phyloP scores from a whole-genome alignment of 2,888 invertebrate species.

The Clunio marinus region DNA sequence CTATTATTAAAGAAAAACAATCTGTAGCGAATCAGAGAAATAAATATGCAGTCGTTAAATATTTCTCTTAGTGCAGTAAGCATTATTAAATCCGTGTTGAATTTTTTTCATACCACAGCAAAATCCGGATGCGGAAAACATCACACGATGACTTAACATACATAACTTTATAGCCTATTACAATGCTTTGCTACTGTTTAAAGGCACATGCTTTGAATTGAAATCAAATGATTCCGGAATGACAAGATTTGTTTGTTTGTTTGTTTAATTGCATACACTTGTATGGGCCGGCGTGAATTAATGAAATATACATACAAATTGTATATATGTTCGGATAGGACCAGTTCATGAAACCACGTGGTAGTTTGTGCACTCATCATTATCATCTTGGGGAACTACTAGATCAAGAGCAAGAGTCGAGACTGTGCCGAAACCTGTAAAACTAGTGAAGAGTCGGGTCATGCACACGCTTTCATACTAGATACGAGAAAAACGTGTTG shows the following conservation, averaged over 20 bases:
- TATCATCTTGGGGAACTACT: not conserved
- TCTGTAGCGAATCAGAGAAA: too few relatives aligned
- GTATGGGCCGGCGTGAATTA: not conserved
- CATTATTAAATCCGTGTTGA: too few relatives aligned
- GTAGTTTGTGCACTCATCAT: not conserved
- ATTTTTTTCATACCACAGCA: too few relatives aligned
- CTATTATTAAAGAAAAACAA: too few relatives aligned
- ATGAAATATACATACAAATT: too few relatives aligned
- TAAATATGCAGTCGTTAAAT: too few relatives aligned
- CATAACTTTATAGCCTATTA: too few relatives aligned
- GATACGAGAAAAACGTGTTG: constrained; percentile 9
- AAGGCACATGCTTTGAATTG: not conserved
- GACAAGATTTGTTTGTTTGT: not conserved
- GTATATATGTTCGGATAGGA: constrained; percentile 1
- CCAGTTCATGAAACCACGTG: not conserved
- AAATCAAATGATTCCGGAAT: not conserved
- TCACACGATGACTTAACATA: too few relatives aligned
- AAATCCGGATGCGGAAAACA: too few relatives aligned
- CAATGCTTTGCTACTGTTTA: not conserved
- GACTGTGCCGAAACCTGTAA: constrained; percentile 23
- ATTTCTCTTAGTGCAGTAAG: too few relatives aligned
- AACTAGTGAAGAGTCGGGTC: constrained; percentile 18
- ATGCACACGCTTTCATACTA: constrained; percentile 6
- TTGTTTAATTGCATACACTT: not conserved
- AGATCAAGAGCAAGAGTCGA: constrained; percentile 11